Conservation (phyloP, 2,797 vertebrate species). For the Taenioides sp. region DNA sequence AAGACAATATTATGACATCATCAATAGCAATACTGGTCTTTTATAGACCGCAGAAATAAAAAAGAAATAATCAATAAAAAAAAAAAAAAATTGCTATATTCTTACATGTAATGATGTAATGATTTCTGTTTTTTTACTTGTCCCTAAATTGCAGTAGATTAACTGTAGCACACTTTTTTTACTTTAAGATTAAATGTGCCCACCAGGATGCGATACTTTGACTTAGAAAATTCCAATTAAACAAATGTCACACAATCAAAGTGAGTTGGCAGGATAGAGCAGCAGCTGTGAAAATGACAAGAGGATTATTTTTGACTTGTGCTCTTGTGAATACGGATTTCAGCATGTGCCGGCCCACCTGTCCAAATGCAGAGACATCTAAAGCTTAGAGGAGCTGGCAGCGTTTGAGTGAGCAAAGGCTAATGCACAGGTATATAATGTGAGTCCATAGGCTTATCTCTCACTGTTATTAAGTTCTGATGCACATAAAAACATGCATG, state of each 20-base stretch:
- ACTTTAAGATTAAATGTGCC: background rate
- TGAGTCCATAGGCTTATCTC: slow-evolving; percentile 28
- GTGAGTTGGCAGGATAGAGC: slow-evolving; percentile 37
- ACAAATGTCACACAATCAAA: slow-evolving; percentile 46
- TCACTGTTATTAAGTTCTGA: background rate
- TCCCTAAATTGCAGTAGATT: background rate
- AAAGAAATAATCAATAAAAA: no score
- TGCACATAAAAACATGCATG: background rate
- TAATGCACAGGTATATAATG: slow-evolving; percentile 29
- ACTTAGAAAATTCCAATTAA: slow-evolving; percentile 45
- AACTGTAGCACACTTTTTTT: background rate
- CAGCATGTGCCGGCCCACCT: slow-evolving; percentile 39
- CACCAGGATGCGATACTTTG: slow-evolving; percentile 20
- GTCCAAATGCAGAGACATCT: slow-evolving; percentile 37
- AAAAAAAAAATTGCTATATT: no score
- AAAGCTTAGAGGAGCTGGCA: slow-evolving; percentile 42
- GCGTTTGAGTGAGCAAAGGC: slow-evolving; percentile 29
- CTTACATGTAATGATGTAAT: no score
- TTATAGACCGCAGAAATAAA: background rate
- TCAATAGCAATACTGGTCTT: background rate
- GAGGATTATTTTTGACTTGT: slow-evolving; percentile 52
- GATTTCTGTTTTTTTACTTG: background rate
- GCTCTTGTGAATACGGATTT: slow-evolving; percentile 63
- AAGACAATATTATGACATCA: background rate
- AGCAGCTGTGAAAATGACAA: slow-evolving; percentile 36